These are phyloP conservation scores for Chiloscyllium punctatum DNA, from an alignment of 2,797 vertebrate species.

Conservation along the genomic window DNA sequence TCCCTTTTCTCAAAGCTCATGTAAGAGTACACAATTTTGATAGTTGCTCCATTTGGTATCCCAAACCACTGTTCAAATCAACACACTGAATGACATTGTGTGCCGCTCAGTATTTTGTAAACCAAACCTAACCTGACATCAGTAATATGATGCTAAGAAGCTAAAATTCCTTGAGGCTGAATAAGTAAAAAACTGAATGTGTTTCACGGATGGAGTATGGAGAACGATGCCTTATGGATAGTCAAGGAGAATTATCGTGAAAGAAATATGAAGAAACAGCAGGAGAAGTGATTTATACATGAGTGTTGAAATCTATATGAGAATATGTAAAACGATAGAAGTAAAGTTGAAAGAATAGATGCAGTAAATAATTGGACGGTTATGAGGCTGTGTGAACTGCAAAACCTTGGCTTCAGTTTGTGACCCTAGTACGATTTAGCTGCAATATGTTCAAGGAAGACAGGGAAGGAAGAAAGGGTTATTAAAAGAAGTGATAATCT, in stretches of 20 bases:
- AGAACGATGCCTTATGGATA: background rate
- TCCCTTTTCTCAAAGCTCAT: background rate
- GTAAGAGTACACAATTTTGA: background rate
- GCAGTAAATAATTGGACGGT: background rate
- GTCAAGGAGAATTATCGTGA: background rate
- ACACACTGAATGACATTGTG: background rate
- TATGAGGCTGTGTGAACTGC: background rate
- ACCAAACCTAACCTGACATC: background rate
- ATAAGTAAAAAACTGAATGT: background rate
- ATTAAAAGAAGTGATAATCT: background rate
- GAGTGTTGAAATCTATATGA: background rate
- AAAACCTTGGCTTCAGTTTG: background rate
- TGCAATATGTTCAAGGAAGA: background rate
- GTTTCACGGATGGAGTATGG: background rate
- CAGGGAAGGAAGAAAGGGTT: background rate
- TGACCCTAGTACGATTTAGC: background rate
- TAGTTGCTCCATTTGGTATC: background rate
- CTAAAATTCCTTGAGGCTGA: background rate
- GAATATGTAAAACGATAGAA: background rate
- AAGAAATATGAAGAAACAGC: background rate
- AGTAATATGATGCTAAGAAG: background rate
- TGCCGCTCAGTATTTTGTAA: background rate
- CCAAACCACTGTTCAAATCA: background rate
- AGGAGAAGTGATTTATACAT: background rate
- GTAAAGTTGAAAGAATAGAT: background rate